phyloP scores from a whole-genome alignment of 1,140 invertebrate genomes.

The Eurosta solidaginis region DNA sequence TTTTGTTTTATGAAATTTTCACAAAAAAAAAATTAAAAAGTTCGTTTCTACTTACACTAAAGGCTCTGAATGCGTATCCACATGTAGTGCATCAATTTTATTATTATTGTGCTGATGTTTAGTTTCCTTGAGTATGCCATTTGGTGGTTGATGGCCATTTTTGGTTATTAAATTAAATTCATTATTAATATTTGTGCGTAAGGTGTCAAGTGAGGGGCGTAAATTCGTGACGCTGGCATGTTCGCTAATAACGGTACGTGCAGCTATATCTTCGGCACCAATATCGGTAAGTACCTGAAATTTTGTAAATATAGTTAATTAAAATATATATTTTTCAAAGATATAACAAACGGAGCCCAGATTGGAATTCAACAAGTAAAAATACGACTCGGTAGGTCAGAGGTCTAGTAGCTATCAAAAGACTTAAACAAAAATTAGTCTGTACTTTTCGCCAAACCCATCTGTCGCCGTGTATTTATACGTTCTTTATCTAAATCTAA shows the following conservation, averaged over 20 bases:
- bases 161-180: conserved; percentile 57
- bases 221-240: conserved; percentile 51
- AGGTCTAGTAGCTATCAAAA: too few species aligned
- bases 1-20: not conserved
- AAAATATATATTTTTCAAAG: not conserved
- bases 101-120: conserved; percentile 43
- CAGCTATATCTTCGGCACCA: conserved; percentile 61
- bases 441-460: too few species aligned
- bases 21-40: too few species aligned
- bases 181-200: conserved; percentile 64
- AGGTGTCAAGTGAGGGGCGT: conserved; percentile 63
- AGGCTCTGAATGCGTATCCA: conserved; percentile 83
- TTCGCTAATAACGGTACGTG: conserved; percentile 52
- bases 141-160: conserved; percentile 55
- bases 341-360: too few species aligned
- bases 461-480: too few species aligned
- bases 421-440: too few species aligned
- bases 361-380: not conserved
- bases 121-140: conserved; percentile 62
- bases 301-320: not conserved
- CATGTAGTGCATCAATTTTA: conserved; percentile 75
- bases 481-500: too few species aligned
- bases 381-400: not conserved
- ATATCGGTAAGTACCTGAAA: conserved; percentile 61
- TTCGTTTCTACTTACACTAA: conserved; percentile 76